A percentile compares a stretch with the other conserved stretches of the same genome.
These are phyloP conservation scores for Hyperoodon ampullatus DNA, from an alignment of 2,113 vertebrate genomes.

Conservation along the genomic window DNA sequence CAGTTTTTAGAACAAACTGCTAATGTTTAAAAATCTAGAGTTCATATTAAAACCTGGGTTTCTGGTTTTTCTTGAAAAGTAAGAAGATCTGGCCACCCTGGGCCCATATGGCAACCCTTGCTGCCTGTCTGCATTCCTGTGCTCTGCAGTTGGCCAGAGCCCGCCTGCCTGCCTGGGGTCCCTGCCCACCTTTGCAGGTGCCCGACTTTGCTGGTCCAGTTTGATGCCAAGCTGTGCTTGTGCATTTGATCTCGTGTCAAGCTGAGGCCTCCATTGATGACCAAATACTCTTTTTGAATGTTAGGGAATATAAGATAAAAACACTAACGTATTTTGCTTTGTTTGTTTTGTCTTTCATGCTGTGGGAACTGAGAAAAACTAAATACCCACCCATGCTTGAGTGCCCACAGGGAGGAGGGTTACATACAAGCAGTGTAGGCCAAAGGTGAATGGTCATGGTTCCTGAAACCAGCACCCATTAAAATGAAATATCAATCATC, in stretches of 20 bases:
- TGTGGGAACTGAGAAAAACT: constrained; percentile 21
- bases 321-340: background rate
- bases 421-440: background rate
- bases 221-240: background rate
- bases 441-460: background rate
- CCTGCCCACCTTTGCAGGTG: background rate
- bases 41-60: background rate
- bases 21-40: background rate
- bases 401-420: background rate
- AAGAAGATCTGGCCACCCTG: background rate
- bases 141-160: background rate
- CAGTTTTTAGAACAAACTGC: background rate
- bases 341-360: background rate
- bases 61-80: background rate
- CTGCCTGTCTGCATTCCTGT: background rate
- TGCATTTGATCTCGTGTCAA: background rate
- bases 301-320: background rate
- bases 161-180: background rate
- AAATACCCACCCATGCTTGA: background rate
- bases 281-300: background rate
- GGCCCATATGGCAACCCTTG: background rate
- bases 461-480: background rate
- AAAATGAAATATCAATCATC: background rate
- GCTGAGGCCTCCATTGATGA: background rate
- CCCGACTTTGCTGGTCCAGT: background rate